Base-by-base conservation (phyloP, 2,113 vertebrate species). In the Peucedramus taeniatus region DNA sequence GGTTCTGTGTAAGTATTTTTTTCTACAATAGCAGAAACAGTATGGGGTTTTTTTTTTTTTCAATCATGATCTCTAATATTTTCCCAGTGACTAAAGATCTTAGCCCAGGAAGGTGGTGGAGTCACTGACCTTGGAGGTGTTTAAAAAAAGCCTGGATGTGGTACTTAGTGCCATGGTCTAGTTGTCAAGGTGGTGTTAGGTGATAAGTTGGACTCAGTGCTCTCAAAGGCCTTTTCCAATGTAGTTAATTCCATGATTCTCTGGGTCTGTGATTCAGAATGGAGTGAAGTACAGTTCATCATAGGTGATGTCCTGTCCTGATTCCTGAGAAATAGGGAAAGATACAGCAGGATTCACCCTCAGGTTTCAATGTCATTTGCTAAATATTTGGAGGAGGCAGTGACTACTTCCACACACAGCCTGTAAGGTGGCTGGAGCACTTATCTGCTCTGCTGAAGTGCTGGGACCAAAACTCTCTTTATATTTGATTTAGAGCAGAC, bases 231-330 rank as follows among this genome's bases (percentile, higher is more conserved):
- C 27, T 59, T 51, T 77, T 68, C 37, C 10, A 22, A 45, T 14
- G 6, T 51, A 8, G 9, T 27, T 51, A 51, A 37, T 44, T 68
- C 37, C 28, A 20, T 31, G 17, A 31, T 76, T 57, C 35, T 57
- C 7, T 57, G 35, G 11, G 9, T 57, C 24, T 65, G 31, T 50
- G 22, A 18, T 44, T 68, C 40, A 71, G 61, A 56, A 35, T 44
- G 6, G 72, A 54, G 33, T 33, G 9, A 74, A 54, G 12, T 24
- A 17, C 27, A 78, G 17, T 17, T 17, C 15, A 53, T 23, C n/a
- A 19, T 37, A 70, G 0, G 0, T 5, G 37, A 18, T 31, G 27
- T 37, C 33, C 11, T 49, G 10, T 31, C n/a, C n/a, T n/a, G n/a
- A n/a, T n/a, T n/a, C n/a, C n/a, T 0, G 4, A 95, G 61, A 93